These are phyloP conservation scores for Solenopsis fugax DNA, from an alignment of 1,140 invertebrate species.

Conservation along the genomic window DNA sequence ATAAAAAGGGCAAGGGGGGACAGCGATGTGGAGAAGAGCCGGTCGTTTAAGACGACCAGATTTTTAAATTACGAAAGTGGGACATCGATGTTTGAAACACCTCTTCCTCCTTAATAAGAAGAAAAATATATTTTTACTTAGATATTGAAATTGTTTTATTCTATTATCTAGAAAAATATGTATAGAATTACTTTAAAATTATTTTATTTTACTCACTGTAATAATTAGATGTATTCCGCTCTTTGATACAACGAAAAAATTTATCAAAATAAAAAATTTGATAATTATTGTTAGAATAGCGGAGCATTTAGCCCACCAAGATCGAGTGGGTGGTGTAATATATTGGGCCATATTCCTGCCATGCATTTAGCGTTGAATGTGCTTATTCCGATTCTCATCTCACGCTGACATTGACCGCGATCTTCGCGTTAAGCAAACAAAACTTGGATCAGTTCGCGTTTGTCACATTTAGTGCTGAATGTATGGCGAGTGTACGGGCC, in stretches of 20 bases:
- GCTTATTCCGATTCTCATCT: constrained; percentile 59
- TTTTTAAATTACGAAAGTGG: constrained; percentile 25
- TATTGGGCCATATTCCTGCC: constrained; percentile 15
- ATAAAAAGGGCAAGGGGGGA: constrained; percentile 62
- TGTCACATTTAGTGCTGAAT: constrained; percentile 16
- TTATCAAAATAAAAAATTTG: background rate
- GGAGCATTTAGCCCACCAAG: background rate
- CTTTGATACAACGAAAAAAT: background rate
- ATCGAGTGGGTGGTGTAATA: constrained; percentile 17
- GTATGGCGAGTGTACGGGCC: background rate
- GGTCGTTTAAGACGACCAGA: constrained; percentile 8
- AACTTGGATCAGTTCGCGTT: constrained; percentile 47
- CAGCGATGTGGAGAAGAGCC: background rate
- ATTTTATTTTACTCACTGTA: background rate
- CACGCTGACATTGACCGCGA: constrained; percentile 62
- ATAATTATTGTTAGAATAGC: constrained; percentile 32
- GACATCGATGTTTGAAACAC: background rate
- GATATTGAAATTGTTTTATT: background rate
- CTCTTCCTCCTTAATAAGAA: background rate
- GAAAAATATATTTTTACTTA: background rate
- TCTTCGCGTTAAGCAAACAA: constrained; percentile 54
- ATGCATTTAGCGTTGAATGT: constrained; percentile 43
- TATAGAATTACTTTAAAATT: background rate
- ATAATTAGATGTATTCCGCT: background rate
- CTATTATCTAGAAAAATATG: background rate